Conservation (phyloP, 2,797 vertebrate species). For the Alcedo atthis region DNA sequence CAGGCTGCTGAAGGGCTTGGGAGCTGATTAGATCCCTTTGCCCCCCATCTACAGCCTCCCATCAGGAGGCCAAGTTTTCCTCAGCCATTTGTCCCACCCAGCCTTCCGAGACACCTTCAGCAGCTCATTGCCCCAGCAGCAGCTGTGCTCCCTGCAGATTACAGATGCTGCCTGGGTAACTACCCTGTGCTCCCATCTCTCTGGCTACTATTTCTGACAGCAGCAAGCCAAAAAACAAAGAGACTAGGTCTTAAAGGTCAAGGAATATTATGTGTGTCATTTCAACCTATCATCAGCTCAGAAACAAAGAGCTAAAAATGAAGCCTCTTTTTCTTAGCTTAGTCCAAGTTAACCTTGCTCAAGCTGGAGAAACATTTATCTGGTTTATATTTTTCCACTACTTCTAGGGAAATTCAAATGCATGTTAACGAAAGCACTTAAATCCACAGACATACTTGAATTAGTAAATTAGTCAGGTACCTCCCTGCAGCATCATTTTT, state of each 20-base stretch:
- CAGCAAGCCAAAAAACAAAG: not conserved
- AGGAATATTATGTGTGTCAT: constrained; percentile 1
- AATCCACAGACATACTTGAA: not conserved
- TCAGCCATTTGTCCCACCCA: not conserved
- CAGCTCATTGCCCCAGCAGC: not conserved
- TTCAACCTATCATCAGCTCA: not conserved
- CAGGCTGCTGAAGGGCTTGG: not conserved
- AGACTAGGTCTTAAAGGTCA: not conserved
- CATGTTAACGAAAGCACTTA: not conserved
- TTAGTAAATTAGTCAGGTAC: not conserved
- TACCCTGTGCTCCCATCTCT: not conserved
- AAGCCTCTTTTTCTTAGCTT: not conserved
- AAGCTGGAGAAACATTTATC: not conserved
- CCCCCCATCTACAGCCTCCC: not conserved
- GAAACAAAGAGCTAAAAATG: not conserved
- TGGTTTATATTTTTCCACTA: not conserved
- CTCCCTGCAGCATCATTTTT: not conserved
- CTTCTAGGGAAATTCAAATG: not conserved
- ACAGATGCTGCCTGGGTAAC: not conserved
- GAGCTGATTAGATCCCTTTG: not conserved
- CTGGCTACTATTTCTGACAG: not conserved
- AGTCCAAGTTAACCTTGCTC: not conserved
- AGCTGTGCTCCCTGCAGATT: not conserved
- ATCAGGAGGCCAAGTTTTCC: not conserved
- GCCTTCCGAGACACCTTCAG: not conserved